A percentile compares a stretch with the other conserved stretches of the same genome.
phyloP scores from a whole-genome alignment of 2,113 vertebrate species.

The Rissa tridactyla region DNA sequence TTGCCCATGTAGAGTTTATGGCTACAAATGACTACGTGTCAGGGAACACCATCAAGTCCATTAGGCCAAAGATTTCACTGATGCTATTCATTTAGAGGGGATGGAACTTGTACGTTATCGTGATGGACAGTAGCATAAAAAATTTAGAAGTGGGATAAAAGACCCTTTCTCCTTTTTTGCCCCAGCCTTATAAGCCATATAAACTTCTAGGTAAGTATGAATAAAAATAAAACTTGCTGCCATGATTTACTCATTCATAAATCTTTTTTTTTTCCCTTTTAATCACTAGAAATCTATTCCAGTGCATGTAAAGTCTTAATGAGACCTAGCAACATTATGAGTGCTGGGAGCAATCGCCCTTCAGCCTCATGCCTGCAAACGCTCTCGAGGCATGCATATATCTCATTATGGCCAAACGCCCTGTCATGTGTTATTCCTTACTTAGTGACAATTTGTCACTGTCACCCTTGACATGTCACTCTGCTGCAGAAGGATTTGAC shows the following conservation, averaged over 20 bases:
- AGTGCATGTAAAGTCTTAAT: slow-evolving; percentile 61
- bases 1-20: slow-evolving; percentile 36
- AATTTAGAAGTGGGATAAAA: neutral
- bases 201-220: neutral
- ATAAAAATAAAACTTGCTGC: slow-evolving; percentile 2
- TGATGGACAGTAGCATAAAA: slow-evolving; percentile 1
- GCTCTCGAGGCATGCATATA: slow-evolving; percentile 62
- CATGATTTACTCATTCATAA: slow-evolving; percentile 37
- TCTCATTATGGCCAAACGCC: slow-evolving; percentile 76
- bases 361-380: slow-evolving; percentile 56
- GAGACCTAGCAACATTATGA: slow-evolving; percentile 46
- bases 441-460: slow-evolving; percentile 88
- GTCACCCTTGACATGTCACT: slow-evolving; percentile 80
- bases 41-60: slow-evolving; percentile 18
- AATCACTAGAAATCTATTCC: slow-evolving; percentile 54
- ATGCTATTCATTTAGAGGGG: neutral
- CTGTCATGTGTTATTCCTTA: slow-evolving; percentile 79
- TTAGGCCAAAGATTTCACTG: slow-evolving; percentile 34
- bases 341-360: slow-evolving; percentile 61
- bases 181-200: neutral
- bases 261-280: slow-evolving; percentile 46
- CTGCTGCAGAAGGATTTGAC: slow-evolving; percentile 75
- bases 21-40: slow-evolving; percentile 37
- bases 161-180: neutral
- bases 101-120: neutral